phyloP scores from a whole-genome alignment of 2,888 invertebrate species.

The Hydraecia micacea region DNA sequence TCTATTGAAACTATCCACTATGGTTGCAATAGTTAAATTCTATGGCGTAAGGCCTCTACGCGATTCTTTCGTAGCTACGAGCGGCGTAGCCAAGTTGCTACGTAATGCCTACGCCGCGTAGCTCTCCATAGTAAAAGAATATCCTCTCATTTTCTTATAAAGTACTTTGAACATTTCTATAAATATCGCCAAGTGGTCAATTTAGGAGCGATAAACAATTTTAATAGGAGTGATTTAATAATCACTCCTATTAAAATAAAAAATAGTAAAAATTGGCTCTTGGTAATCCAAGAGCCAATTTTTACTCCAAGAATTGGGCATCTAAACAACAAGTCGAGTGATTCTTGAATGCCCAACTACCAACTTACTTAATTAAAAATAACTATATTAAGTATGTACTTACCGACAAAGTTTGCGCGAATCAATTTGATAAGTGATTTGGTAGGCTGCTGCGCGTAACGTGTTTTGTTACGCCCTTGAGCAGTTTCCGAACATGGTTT shows the following conservation, averaged over 20 bases:
- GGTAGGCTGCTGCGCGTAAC: conserved; percentile 20
- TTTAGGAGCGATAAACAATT: neutral
- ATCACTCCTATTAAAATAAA: no score
- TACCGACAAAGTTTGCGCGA: conserved; percentile 51
- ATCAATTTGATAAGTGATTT: conserved; percentile 50
- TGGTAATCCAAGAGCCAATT: neutral
- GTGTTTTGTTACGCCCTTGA: conserved; percentile 46
- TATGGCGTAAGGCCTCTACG: conserved; percentile 14
- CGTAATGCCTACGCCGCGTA: conserved; percentile 18
- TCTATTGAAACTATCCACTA: neutral
- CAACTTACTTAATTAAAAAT: conserved; percentile 48
- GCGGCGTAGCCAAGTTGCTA: conserved; percentile 31
- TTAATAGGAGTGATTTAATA: neutral
- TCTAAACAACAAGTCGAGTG: conserved; percentile 11
- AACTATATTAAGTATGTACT: conserved; percentile 56
- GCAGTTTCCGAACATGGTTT: conserved; percentile 49
- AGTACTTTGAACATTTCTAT: neutral
- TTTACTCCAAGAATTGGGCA: conserved; percentile 14
- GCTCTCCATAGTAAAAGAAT: neutral
- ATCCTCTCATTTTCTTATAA: neutral
- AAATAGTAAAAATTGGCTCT: no score
- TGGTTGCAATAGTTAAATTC: conserved; percentile 1
- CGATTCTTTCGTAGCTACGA: neutral
- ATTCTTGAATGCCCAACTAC: conserved; percentile 21
- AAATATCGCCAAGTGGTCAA: neutral